Evolutionary conservation across 2,888 invertebrate genomes (phyloP).

Genomic region (Eustalomyia histrio): DNA sequence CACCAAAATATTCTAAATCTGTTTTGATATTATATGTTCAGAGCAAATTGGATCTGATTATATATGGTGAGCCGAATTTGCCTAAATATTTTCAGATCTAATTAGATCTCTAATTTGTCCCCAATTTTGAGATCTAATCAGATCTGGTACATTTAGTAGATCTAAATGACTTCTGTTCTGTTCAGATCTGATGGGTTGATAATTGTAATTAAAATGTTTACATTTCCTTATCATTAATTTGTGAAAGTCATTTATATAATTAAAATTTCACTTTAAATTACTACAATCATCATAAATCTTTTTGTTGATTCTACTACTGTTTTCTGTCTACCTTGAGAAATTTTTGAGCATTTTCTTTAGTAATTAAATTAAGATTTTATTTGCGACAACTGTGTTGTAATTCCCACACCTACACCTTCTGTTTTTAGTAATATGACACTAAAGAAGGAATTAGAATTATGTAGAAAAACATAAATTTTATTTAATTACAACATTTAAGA

Average conservation of each 20-base stretch:
- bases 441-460: neutral
- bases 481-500: neutral
- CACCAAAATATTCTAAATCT: too few relatives aligned
- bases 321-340: neutral
- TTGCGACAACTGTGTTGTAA: neutral
- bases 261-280: constrained; percentile 35
- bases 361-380: constrained; percentile 1
- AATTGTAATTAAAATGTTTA: neutral
- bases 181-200: too few relatives aligned
- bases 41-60: too few relatives aligned
- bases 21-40: too few relatives aligned
- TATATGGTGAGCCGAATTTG: too few relatives aligned
- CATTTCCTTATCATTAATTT: constrained; percentile 9
- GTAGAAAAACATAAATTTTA: neutral
- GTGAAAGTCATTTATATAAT: constrained; percentile 28
- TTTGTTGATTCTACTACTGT: neutral
- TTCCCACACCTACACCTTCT: neutral
- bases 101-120: too few relatives aligned
- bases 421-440: neutral
- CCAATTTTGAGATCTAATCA: too few relatives aligned
- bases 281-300: neutral
- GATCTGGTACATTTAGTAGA: too few relatives aligned
- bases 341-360: neutral
- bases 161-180: too few relatives aligned
- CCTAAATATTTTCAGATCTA: too few relatives aligned